Percentiles rank a stretch among this genome's conserved stretches.
Evolutionary conservation across 2,113 vertebrate genomes (phyloP).

Genomic region (Campylorhamphus procurvoides): DNA sequence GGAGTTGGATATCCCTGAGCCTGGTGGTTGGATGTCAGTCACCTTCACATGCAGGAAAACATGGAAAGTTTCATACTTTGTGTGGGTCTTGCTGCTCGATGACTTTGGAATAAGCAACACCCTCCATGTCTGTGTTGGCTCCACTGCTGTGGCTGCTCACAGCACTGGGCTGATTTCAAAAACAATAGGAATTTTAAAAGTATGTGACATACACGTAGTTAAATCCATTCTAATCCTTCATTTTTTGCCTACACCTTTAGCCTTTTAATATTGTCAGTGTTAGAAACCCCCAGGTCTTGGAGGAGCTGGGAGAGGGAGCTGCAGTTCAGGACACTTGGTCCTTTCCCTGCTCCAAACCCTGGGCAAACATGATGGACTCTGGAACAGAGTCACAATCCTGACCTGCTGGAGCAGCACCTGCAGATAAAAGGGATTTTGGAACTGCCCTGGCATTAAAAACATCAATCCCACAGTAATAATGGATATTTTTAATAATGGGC

Average conservation of each 20-base stretch:
- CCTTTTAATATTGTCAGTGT: neutral
- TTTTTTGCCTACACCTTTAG: neutral
- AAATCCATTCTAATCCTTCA: neutral
- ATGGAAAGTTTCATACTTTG: rapidly evolving
- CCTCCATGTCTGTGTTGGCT: neutral
- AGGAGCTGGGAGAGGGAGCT: neutral
- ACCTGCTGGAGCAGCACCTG: neutral
- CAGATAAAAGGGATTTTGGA: conserved; percentile 9
- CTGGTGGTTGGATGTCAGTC: neutral
- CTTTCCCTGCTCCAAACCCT: neutral
- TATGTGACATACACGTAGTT: rapidly evolving
- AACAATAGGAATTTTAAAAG: neutral
- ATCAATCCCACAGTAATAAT: neutral
- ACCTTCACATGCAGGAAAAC: neutral
- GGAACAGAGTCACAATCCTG: neutral
- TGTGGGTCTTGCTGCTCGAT: neutral
- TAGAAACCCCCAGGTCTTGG: neutral
- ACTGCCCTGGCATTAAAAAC: neutral
- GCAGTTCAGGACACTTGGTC: neutral
- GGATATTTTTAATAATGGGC: neutral
- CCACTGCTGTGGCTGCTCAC: neutral
- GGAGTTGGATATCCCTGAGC: neutral
- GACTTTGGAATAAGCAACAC: neutral
- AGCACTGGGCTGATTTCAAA: neutral
- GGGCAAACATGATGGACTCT: rapidly evolving